Evolutionary conservation across 2,888 invertebrate species (phyloP), one percentile per base, ranked within the genome.

Genomic region (Crioceris asparagi): DNA sequence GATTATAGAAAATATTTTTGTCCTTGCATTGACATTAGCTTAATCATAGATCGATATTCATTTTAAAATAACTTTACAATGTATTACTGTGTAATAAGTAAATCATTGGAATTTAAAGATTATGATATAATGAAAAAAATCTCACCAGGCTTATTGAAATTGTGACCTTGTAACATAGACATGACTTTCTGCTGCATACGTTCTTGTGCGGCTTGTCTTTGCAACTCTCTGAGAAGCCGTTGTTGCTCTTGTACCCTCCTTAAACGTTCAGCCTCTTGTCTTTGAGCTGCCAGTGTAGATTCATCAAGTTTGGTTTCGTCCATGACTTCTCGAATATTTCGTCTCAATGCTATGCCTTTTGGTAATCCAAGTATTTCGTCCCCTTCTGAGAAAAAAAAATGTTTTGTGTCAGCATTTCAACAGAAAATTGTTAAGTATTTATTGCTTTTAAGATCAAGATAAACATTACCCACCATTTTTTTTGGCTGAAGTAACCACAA

Each of bases 271-370:
- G 86, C 83, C 68, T 96, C 94, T 60, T 90, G 91, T 19, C 88
- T 70, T 61, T 94, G 94, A 1, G 96, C 96, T 16, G 83, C 83
- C 36, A 92, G 65, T 2, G 94, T 96, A 10, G 88, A 85, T 44
- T 87, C 87, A 59, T 94, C 94, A 44, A 96, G 66, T 58, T 93
- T 87, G 44, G 85, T 86, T 55, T 92, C 92, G 56, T 87, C 85
- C 78, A 93, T 83, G 6, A 94, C 92, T 66, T 93, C 91, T 38
- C 93, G 75, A 50, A 91, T 91, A 57, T 91, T 91, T 43, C 85
- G 75, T 26, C 91, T 71, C 56, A 88, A 74, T 61, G 83, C 83
- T 11, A 49, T 49, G n/a, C 54, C 56, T 43, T 56, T 56, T n/a
- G 52, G 48, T 34, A 52, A 48, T 1, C 47, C 47, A 2, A 15